Percentiles rank a stretch among this genome's conserved stretches.
Conservation (phyloP, 2,888 invertebrate genomes). For the Colletes collaris region DNA sequence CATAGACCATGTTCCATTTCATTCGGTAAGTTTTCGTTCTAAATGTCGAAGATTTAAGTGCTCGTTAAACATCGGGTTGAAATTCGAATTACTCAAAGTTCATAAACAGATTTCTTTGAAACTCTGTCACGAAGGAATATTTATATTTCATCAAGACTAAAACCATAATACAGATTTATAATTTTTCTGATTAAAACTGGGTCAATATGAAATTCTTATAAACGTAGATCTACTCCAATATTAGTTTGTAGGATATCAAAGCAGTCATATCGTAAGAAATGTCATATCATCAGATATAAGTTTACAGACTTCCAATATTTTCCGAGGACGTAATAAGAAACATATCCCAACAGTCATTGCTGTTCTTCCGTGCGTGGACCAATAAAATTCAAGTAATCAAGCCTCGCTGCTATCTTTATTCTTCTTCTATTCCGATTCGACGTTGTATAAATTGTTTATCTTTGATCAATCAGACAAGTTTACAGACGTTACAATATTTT, state of each 20-base stretch:
- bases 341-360: no score
- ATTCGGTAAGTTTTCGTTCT: background rate
- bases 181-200: no score
- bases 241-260: background rate
- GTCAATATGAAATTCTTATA: background rate
- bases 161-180: no score
- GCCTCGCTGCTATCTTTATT: no score
- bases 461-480: background rate
- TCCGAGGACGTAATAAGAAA: no score
- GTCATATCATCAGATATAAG: no score
- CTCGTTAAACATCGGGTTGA: background rate
- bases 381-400: no score
- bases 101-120: background rate
- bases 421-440: background rate
- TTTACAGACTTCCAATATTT: no score
- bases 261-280: no score
- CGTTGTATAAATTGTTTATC: background rate
- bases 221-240: background rate
- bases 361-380: no score
- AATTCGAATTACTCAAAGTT: background rate
- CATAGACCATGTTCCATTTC: background rate
- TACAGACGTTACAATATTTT: background rate
- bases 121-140: no score
- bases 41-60: background rate
- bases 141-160: no score